A percentile compares a stretch with the other conserved stretches of the same genome.
phyloP scores from a whole-genome alignment of 2,113 vertebrate species.

The Eretmochelys imbricata region DNA sequence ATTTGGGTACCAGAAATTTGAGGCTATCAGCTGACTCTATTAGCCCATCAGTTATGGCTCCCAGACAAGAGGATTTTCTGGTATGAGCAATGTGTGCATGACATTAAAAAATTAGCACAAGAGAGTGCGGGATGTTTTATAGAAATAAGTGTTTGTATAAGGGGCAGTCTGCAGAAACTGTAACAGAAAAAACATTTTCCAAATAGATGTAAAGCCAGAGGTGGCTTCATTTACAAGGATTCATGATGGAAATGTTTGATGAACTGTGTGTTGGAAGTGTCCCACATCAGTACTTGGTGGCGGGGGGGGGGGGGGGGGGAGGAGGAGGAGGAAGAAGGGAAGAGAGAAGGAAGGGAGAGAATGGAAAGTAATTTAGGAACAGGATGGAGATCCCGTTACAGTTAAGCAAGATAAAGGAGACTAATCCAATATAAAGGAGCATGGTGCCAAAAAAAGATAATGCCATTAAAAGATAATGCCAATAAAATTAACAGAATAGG shows the following conservation, averaged over 20 bases:
- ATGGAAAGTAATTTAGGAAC: not conserved
- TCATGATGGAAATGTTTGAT: not conserved
- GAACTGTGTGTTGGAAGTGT: not conserved
- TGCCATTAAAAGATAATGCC: not conserved
- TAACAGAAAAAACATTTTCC: not conserved
- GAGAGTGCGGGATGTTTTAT: not conserved
- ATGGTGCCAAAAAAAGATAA: not conserved
- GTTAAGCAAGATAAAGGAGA: not conserved
- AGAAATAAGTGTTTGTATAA: not conserved
- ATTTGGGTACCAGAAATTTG: not conserved
- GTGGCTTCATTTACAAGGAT: not conserved
- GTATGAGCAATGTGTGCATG: not conserved
- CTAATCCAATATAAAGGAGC: not conserved
- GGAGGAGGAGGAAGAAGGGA: no score
- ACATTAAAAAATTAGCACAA: not conserved
- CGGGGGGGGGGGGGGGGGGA: no score
- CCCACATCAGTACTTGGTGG: not conserved
- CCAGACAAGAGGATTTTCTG: not conserved
- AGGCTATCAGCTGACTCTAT: not conserved
- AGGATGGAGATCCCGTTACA: not conserved
- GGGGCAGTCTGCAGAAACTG: not conserved
- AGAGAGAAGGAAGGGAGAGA: not conserved
- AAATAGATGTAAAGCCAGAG: not conserved
- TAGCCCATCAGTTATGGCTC: not conserved
- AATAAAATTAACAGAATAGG: not conserved